Conservation (phyloP, 2,888 invertebrate species). For the Cynaeus angustus region DNA sequence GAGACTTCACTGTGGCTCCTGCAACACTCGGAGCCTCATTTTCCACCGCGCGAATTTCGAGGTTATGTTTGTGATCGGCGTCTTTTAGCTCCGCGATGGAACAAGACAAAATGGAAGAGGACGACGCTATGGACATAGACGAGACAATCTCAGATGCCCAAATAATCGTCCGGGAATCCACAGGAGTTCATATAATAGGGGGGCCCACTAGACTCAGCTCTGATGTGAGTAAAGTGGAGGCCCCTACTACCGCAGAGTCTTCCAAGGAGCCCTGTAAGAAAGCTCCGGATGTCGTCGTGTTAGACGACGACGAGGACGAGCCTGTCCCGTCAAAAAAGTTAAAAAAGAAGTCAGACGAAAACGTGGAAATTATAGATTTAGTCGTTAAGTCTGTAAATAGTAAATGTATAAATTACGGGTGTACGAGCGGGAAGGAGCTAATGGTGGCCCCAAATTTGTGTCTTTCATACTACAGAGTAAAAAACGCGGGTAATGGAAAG, state of each 20-base stretch:
- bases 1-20: too few species aligned
- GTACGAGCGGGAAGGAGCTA: slow-evolving; percentile 71
- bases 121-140: slow-evolving; percentile 67
- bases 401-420: slow-evolving; percentile 76
- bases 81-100: not conserved
- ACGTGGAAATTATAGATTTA: slow-evolving; percentile 65
- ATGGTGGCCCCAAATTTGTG: slow-evolving; percentile 71
- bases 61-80: slow-evolving; percentile 11
- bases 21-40: too few species aligned
- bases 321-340: slow-evolving; percentile 45
- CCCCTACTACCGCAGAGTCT: not conserved
- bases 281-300: slow-evolving; percentile 57
- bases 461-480: slow-evolving; percentile 70
- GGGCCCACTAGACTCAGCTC: slow-evolving; percentile 22
- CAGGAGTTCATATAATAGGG: slow-evolving; percentile 46
- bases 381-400: slow-evolving; percentile 62
- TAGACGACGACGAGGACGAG: slow-evolving; percentile 64
- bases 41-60: not conserved
- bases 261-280: slow-evolving; percentile 22
- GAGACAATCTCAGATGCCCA: slow-evolving; percentile 63
- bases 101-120: slow-evolving; percentile 52
- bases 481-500: slow-evolving; percentile 64
- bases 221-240: not conserved
- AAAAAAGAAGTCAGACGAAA: slow-evolving; percentile 46
- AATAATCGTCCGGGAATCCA: slow-evolving; percentile 62